Evolutionary conservation across 2,113 vertebrate genomes (phyloP).

Genomic region (Oryzias celebensis): DNA sequence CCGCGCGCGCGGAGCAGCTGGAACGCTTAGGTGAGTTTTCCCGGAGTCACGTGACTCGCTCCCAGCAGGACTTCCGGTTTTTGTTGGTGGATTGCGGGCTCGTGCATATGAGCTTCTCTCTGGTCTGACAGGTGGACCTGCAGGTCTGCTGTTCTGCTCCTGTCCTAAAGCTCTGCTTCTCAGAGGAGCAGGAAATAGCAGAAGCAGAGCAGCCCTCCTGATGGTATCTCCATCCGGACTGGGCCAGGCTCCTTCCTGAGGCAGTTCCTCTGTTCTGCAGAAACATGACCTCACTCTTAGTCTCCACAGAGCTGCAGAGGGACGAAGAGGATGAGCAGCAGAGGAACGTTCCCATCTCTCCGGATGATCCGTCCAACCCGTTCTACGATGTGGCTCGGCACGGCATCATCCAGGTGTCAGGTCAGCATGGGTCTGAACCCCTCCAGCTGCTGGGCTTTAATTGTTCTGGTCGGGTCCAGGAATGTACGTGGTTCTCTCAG

Average conservation of each 20-base stretch:
- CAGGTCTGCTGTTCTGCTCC: neutral
- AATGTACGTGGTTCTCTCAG: neutral
- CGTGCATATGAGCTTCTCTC: neutral
- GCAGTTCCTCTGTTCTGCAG: neutral
- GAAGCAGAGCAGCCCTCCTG: too few species aligned
- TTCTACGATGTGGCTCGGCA: slow-evolving; percentile 88
- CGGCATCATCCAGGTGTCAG: slow-evolving; percentile 85
- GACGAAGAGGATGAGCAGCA: slow-evolving; percentile 54
- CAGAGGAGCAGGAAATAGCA: neutral
- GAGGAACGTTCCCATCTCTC: neutral
- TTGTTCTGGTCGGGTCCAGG: neutral
- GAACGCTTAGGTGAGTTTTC: slow-evolving; percentile 77
- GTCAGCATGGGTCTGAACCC: slow-evolving; percentile 50
- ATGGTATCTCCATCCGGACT: neutral
- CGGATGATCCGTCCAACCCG: slow-evolving; percentile 74
- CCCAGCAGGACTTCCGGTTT: neutral
- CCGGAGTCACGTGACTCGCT: neutral
- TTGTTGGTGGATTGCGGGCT: too few species aligned
- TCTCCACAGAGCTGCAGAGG: slow-evolving; percentile 74
- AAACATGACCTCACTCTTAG: neutral
- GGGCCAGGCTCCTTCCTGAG: neutral
- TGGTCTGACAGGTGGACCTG: neutral
- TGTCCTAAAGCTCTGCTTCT: neutral
- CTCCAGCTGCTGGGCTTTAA: neutral
- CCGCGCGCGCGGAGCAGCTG: slow-evolving; percentile 68